Evolutionary conservation across 2,113 vertebrate species (phyloP).

Genomic region (Cromileptes altivelis): DNA sequence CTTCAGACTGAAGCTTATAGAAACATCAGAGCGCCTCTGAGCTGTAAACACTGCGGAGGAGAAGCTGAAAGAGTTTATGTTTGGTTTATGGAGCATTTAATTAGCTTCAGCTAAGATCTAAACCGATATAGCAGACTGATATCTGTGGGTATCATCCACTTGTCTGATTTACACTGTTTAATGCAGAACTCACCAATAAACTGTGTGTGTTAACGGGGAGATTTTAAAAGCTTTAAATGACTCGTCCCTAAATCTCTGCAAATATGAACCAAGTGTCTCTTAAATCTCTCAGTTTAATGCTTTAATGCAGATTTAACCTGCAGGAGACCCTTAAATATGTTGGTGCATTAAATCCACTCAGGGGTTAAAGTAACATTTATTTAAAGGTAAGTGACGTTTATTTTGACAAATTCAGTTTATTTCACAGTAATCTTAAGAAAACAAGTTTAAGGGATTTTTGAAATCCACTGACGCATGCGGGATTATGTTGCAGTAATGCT

Average conservation of each 20-base stretch:
- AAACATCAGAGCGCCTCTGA: conserved; percentile 7
- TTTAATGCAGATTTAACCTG: not conserved
- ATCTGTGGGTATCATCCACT: not conserved
- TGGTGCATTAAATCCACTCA: not conserved
- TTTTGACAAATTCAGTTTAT: not conserved
- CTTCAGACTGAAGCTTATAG: not conserved
- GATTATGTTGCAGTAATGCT: not conserved
- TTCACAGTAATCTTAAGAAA: not conserved
- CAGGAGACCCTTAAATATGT: not conserved
- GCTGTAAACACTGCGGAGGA: not conserved
- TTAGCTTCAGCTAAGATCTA: conserved; percentile 10
- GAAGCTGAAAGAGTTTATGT: conserved; percentile 11
- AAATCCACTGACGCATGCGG: not conserved
- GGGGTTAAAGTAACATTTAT: not conserved
- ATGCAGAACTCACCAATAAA: conserved; percentile 15
- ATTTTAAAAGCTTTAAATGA: conserved; percentile 1
- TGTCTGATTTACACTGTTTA: not conserved
- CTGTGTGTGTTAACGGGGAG: not conserved
- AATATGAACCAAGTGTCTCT: not conserved
- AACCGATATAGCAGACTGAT: not conserved
- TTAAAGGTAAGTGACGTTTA: not conserved
- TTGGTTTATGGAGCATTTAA: conserved; percentile 38
- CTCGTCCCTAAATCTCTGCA: not conserved
- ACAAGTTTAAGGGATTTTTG: not conserved
- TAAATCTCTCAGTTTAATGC: conserved; percentile 8